Conservation (phyloP, 2,797 vertebrate genomes). For the Okamejei kenojei region DNA sequence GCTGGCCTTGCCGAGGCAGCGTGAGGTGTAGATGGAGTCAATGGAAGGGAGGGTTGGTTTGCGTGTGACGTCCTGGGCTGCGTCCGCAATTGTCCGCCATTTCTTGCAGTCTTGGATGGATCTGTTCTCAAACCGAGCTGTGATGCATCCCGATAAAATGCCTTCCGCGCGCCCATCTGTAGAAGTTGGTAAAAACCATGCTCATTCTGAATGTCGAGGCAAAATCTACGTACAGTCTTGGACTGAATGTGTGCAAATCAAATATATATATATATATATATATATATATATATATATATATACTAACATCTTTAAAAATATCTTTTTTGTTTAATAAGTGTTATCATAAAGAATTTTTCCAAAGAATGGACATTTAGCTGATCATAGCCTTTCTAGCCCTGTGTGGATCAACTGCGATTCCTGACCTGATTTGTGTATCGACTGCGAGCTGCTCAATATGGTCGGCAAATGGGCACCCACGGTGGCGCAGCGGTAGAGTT, state of each 20-base stretch:
- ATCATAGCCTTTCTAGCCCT: neutral
- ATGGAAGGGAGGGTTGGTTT: too few relatives aligned
- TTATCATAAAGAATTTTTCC: neutral
- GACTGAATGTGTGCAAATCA: neutral
- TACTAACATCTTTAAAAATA: neutral
- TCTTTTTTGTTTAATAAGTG: neutral
- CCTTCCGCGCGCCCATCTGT: too few relatives aligned
- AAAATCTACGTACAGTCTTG: neutral
- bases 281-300: too few relatives aligned
- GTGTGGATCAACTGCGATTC: neutral
- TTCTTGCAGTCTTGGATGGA: too few relatives aligned
- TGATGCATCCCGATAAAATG: too few relatives aligned
- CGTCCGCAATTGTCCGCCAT: too few relatives aligned
- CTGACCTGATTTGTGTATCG: neutral
- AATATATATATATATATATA: neutral
- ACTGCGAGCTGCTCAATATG: neutral
- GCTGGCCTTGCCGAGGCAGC: too few relatives aligned
- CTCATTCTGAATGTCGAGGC: neutral
- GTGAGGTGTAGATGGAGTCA: too few relatives aligned
- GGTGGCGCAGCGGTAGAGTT: too few relatives aligned
- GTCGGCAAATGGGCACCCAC: neutral
- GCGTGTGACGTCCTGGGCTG: too few relatives aligned
- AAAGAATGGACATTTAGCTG: slow-evolving; percentile 4
- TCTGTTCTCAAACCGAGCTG: too few relatives aligned
- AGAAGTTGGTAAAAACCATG: neutral